Evolutionary conservation across 2,797 vertebrate species (phyloP).

Genomic region (Presbytis comata): DNA sequence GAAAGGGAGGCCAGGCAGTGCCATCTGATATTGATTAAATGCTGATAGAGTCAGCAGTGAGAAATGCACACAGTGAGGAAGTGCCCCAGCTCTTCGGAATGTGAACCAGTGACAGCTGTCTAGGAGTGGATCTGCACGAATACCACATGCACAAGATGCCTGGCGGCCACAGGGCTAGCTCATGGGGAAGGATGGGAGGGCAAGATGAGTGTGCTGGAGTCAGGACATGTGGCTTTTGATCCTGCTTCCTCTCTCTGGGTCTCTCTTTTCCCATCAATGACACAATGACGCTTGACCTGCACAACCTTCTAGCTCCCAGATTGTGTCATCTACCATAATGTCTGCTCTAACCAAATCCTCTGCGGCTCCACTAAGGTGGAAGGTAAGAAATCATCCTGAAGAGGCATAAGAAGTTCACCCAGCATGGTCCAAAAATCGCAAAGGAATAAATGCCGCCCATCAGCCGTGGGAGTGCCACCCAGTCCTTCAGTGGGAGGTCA

Average conservation of each 20-base stretch:
- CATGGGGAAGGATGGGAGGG: background rate
- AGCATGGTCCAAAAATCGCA: background rate
- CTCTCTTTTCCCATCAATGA: background rate
- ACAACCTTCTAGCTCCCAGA: background rate
- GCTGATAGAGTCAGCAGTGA: conserved; percentile 69
- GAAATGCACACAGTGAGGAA: conserved; percentile 72
- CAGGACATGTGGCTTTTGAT: background rate
- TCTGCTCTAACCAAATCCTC: background rate
- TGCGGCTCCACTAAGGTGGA: background rate
- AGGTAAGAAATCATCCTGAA: background rate
- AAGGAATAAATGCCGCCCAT: background rate
- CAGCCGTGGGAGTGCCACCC: background rate
- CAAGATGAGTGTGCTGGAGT: background rate
- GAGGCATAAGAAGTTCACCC: background rate
- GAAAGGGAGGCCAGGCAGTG: conserved; percentile 72
- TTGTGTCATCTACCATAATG: background rate
- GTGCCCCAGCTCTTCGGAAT: conserved; percentile 72
- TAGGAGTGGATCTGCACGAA: conserved; percentile 57
- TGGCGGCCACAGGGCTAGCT: conserved; percentile 2
- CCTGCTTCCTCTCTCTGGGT: background rate
- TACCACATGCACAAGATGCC: conserved; percentile 38
- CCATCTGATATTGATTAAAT: conserved; percentile 85
- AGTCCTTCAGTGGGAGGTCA: background rate
- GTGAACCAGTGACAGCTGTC: conserved; percentile 73
- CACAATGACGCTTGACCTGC: background rate